Base-by-base conservation (phyloP, 1,140 invertebrate genomes). In the Heliconius hewitsoni region DNA sequence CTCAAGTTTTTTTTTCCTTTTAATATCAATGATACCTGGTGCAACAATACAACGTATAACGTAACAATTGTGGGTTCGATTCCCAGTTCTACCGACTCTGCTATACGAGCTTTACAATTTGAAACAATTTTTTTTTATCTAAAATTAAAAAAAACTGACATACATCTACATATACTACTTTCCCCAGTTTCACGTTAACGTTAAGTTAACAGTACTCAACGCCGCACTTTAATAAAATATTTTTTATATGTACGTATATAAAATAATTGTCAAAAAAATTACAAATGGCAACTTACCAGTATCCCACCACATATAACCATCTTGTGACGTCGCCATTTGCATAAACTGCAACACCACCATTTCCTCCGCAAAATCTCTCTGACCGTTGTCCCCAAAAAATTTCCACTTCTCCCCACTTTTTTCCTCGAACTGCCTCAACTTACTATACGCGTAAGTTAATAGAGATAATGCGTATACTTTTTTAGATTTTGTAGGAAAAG, bases 291-390 rank as follows among this genome's bases (percentile, higher is more conserved):
- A 46, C 91, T 89, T 57, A 95, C 94, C 89, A 16, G 91, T 91
- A 71, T 95, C 93, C 94, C 94, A 95, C 92, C 93, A 95, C 2
- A 94, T 86, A 23, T 90, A 90, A 37, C 93, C 90, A 0, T 85
- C 84, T 52, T 80, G 89, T 39, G 91, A 85, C 13, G 77, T 87
- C 5, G 90, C 93, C 37, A 95, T 77, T n/a, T 84, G 87, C 77
- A 91, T 71, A n/a, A 93, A 77, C 6, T 87, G 84, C 73, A 89
- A 27, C 73, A 93, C 73, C 52, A 89, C 86, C 8, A 87, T 46
- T 39, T 90, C 90, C 50, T 94, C 93, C 16, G 89, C 84, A 8
- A 57, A 57, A 57, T 85, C 78, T 2, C 37, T 80, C 71, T 74
- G 78, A 30, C 82, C 83, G n/a, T 83, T 81, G 71, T 82, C 79